A percentile compares a stretch with the other conserved stretches of the same genome.
Conservation (phyloP, 2,888 invertebrate genomes). For the Druceiella hillmani region DNA sequence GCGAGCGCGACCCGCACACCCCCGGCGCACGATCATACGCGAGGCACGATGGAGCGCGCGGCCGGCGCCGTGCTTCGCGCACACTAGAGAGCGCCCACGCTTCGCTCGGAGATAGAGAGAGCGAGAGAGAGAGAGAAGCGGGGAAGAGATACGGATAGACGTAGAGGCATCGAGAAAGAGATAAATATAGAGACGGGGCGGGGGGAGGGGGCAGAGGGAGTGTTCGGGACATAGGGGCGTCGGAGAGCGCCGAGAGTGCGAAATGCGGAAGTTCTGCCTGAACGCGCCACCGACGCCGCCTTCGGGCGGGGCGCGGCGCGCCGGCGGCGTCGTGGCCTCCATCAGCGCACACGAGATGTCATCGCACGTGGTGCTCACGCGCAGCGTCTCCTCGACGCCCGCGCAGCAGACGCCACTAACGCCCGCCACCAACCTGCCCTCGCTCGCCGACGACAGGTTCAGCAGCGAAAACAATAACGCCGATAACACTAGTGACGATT, state of each 20-base stretch:
- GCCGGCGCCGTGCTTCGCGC: not conserved
- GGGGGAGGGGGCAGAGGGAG: constrained; percentile 35
- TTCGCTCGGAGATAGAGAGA: constrained; percentile 44
- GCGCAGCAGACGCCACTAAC: constrained; percentile 48
- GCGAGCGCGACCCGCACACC: not conserved
- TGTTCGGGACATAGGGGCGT: no score
- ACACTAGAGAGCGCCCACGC: not conserved
- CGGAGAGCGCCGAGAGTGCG: no score
- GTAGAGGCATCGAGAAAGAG: no score
- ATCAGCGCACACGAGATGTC: constrained; percentile 13
- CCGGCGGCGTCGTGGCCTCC: constrained; percentile 8
- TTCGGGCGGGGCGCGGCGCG: constrained; percentile 11
- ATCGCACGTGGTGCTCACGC: constrained; percentile 4
- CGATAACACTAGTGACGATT: constrained; percentile 82
- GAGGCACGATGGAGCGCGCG: not conserved
- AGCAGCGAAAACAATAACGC: constrained; percentile 41
- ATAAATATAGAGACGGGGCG: constrained; percentile 35
- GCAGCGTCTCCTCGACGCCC: constrained; percentile 16
- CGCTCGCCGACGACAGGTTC: constrained; percentile 8
- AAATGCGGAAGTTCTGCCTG: no score
- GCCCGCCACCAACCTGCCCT: constrained; percentile 29
- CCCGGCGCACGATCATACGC: not conserved
- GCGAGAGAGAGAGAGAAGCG: constrained; percentile 45
- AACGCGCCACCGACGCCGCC: constrained; percentile 19
- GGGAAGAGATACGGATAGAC: constrained; percentile 43